Evolutionary conservation across 2,113 vertebrate species (phyloP), one percentile per base, ranked within the genome.

Genomic region (Leucoraja erinaceus): DNA sequence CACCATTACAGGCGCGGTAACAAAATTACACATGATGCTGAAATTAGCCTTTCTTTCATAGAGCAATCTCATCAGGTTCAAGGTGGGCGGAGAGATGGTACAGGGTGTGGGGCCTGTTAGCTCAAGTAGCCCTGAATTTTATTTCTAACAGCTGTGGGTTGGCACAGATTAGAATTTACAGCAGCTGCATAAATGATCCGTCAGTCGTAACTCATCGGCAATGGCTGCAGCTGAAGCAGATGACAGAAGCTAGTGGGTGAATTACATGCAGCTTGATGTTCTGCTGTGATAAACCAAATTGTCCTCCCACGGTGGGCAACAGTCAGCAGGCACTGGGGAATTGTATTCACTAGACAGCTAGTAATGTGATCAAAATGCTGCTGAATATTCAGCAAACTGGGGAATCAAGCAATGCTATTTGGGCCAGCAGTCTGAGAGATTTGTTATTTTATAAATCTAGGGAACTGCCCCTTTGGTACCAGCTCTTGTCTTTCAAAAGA

Each of bases 251-350:
- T 72, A 28, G 90, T 91, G 90, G 90, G 90, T 91, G 90, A 91
- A 91, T 91, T 91, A 91, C 68, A 91, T 68, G 54, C 90, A 91
- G 68, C 68, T 91, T 91, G 90, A 91, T 72, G 90, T 91, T 91
- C 90, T 91, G 90, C 90, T 91, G 90, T 72, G 90, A 91, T 91
- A 91, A 91, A 74, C 90, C 90, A 91, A 91, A 91, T 91, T 66
- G 33, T 91, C 90, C 33, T 91, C 90, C 70, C 90, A 91, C 66
- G 90, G 90, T 91, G 90, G 90, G 66, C 90, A 72, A 72, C 90
- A 91, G 66, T 91, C 90, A 91, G 68, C 68, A 72, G 90, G 90
- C 90, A 91, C 90, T 70, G 72, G 90, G 90, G 90, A 74, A 91
- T 91, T 91, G 66, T 72, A 91, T 72, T 91, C 90, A 70, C 66